A percentile compares a stretch with the other conserved stretches of the same genome.
phyloP scores from a whole-genome alignment of 2,888 invertebrate genomes.

The Dryomyza anilis region DNA sequence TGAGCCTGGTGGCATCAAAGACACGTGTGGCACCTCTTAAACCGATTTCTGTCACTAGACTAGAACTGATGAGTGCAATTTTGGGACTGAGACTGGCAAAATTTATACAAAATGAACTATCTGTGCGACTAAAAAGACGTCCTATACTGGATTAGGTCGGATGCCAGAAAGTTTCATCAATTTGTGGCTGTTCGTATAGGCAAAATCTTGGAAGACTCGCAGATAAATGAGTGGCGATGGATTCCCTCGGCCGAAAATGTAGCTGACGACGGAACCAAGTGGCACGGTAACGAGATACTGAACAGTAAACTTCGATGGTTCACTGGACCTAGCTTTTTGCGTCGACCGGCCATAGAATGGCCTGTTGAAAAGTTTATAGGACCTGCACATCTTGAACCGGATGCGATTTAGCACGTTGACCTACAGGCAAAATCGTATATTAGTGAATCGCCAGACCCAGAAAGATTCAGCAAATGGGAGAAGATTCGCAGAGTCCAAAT shows the following conservation, averaged over 20 bases:
- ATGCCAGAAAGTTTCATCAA: too few species aligned
- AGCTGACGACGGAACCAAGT: slow-evolving; percentile 28
- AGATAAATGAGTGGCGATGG: too few species aligned
- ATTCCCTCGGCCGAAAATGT: slow-evolving; percentile 26
- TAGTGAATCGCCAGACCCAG: slow-evolving; percentile 10
- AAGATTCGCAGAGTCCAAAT: neutral
- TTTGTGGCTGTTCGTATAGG: too few species aligned
- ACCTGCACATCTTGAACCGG: too few species aligned
- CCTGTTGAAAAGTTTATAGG: neutral
- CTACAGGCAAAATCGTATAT: neutral
- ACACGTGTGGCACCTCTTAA: slow-evolving; percentile 16
- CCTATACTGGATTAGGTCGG: slow-evolving; percentile 20
- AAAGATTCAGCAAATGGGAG: slow-evolving; percentile 25
- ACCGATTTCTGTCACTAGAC: slow-evolving; percentile 7
- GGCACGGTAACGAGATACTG: too few species aligned
- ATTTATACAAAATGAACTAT: too few species aligned
- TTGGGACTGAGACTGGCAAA: neutral
- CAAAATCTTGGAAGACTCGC: too few species aligned
- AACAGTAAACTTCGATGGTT: too few species aligned
- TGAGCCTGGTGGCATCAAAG: too few species aligned
- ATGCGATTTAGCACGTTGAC: neutral
- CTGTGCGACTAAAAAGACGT: slow-evolving; percentile 23
- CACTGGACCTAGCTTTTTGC: too few species aligned
- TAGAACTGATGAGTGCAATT: slow-evolving; percentile 4
- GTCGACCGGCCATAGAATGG: neutral